Conservation (phyloP, 2,113 vertebrate genomes). For the Corythaixoides concolor region DNA sequence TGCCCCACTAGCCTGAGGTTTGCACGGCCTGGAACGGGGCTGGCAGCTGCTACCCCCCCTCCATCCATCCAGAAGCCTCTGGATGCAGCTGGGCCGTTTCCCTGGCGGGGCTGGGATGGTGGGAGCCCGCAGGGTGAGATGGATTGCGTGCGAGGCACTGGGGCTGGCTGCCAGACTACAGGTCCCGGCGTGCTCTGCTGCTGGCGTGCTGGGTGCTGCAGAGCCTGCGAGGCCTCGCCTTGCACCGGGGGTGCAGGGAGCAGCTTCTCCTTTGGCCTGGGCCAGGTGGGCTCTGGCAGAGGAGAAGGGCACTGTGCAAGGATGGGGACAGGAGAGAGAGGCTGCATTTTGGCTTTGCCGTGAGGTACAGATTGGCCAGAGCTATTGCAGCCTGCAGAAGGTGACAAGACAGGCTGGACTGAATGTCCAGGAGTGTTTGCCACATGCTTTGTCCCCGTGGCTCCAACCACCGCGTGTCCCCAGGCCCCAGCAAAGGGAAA, state of each 20-base stretch:
- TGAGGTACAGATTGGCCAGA: background rate
- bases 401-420: background rate
- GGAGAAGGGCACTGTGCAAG: fast-evolving
- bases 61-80: background rate
- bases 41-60: background rate
- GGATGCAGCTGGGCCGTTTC: constrained; percentile 2
- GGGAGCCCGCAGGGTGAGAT: background rate
- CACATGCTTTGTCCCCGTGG: background rate
- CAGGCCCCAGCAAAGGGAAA: background rate
- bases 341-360: background rate
- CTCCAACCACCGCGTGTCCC: background rate
- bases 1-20: background rate
- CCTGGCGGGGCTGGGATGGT: background rate
- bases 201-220: background rate
- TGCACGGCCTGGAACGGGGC: background rate
- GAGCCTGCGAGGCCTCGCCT: background rate
- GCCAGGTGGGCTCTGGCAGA: background rate
- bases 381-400: background rate
- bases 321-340: background rate
- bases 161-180: constrained; percentile 10
- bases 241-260: background rate
- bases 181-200: background rate
- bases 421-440: background rate
- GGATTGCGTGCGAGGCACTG: background rate
- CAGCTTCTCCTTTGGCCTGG: background rate